A percentile compares a stretch with the other conserved stretches of the same genome.
Conservation (phyloP, 2,113 vertebrate species). For the Hirundichthys speculiger region DNA sequence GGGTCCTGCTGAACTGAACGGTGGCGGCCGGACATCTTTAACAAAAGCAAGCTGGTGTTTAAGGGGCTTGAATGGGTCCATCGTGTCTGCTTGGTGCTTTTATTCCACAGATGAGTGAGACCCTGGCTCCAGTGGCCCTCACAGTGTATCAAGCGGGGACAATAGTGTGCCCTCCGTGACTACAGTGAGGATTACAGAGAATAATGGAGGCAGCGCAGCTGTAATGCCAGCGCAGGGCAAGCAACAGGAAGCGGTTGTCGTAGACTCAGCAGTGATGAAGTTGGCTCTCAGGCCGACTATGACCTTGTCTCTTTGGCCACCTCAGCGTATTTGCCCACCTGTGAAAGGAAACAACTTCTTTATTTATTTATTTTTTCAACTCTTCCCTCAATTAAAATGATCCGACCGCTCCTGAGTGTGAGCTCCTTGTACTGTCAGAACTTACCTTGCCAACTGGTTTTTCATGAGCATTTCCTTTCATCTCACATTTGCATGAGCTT, state of each 20-base stretch:
- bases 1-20: slow-evolving; percentile 48
- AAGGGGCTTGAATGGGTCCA: slow-evolving; percentile 14
- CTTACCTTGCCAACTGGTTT: background rate
- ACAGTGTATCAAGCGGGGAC: slow-evolving; percentile 87
- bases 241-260: slow-evolving; percentile 92
- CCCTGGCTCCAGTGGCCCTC: slow-evolving; percentile 82
- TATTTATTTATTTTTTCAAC: no score
- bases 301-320: slow-evolving; percentile 81
- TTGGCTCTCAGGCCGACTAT: slow-evolving; percentile 82
- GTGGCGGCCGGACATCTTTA: slow-evolving; percentile 41
- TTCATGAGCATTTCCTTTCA: background rate
- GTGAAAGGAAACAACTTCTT: background rate
- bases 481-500: slow-evolving; percentile 17
- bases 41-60: slow-evolving; percentile 23
- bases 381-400: no score
- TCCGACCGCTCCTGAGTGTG: no score
- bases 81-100: slow-evolving; percentile 42
- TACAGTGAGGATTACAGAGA: slow-evolving; percentile 93
- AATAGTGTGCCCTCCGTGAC: slow-evolving; percentile 88
- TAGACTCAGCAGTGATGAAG: slow-evolving; percentile 91
- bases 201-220: slow-evolving; percentile 91
- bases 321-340: slow-evolving; percentile 76
- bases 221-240: slow-evolving; percentile 89
- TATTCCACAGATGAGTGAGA: slow-evolving; percentile 69
- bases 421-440: background rate